Percentiles rank a stretch among this genome's conserved stretches.
These are phyloP conservation scores for Microctonus hyperodae DNA, from an alignment of 2,888 invertebrate species.

Conservation along the genomic window DNA sequence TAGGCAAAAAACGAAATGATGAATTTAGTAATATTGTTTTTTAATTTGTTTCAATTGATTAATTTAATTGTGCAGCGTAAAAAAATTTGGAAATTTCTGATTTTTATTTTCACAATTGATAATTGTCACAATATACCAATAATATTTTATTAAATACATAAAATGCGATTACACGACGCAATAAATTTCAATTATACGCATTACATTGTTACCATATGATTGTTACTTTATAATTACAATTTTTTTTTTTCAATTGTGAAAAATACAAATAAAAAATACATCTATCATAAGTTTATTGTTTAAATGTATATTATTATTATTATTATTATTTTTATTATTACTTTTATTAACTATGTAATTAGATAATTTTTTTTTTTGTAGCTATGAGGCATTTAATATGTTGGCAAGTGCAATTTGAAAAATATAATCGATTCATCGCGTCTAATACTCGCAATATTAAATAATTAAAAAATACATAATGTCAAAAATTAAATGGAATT, in stretches of 20 bases:
- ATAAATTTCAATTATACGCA: not conserved
- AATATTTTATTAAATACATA: constrained; percentile 6
- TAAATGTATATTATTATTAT: constrained; percentile 36
- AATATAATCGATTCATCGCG: not conserved
- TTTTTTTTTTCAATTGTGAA: constrained; percentile 28
- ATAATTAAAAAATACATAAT: not conserved
- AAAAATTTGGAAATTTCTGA: not conserved
- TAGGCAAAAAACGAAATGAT: not conserved
- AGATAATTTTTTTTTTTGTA: not conserved
- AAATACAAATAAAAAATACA: constrained; percentile 21
- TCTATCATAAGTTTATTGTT: constrained; percentile 24
- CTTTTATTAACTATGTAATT: not conserved
- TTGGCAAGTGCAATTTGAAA: constrained; percentile 33
- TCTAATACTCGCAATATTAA: not conserved
- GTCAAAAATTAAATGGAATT: not conserved
- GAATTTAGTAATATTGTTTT: not conserved
- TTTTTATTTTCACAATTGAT: not conserved
- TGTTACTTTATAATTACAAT: constrained; percentile 34
- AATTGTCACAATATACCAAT: not conserved
- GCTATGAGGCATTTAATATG: constrained; percentile 19
- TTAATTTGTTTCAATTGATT: not conserved
- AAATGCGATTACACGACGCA: not conserved
- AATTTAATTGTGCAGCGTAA: not conserved
- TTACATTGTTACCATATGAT: constrained; percentile 38
- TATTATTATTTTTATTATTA: not conserved